A percentile compares a stretch with the other conserved stretches of the same genome.
Conservation (phyloP, 2,888 invertebrate species). For the Blomia tropicalis region DNA sequence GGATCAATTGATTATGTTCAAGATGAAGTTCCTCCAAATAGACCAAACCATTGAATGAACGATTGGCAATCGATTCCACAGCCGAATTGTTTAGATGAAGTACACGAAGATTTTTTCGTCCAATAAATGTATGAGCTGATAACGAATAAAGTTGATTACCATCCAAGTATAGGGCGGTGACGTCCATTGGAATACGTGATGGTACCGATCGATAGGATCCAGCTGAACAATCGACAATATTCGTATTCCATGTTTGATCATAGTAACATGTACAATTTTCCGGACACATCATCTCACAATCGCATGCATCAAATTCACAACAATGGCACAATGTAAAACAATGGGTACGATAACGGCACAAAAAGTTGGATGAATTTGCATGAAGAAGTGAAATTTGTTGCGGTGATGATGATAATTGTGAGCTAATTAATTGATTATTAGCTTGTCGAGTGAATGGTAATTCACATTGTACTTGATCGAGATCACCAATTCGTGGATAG, state of each 20-base stretch:
- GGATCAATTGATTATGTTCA: conserved; percentile 53
- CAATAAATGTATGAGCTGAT: conserved; percentile 67
- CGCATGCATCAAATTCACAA: conserved; percentile 77
- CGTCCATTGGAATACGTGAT: conserved; percentile 72
- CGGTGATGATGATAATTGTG: neutral
- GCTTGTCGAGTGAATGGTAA: conserved; percentile 51
- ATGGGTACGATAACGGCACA: conserved; percentile 66
- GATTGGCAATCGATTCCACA: conserved; percentile 58
- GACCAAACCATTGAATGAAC: conserved; percentile 66
- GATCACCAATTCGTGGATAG: conserved; percentile 63
- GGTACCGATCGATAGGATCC: conserved; percentile 43
- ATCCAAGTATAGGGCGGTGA: conserved; percentile 68
- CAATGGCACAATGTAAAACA: conserved; percentile 75
- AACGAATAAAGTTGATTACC: conserved; percentile 61
- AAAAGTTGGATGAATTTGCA: conserved; percentile 61
- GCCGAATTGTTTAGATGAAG: conserved; percentile 60
- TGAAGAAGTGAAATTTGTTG: conserved; percentile 43
- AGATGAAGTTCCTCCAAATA: conserved; percentile 57
- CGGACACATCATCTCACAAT: conserved; percentile 81
- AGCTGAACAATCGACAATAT: conserved; percentile 66
- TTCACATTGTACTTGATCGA: conserved; percentile 64
- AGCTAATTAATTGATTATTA: neutral
- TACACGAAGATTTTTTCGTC: conserved; percentile 57
- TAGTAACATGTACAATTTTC: conserved; percentile 72
- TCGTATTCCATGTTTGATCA: conserved; percentile 68